phyloP scores from a whole-genome alignment of 2,888 invertebrate genomes.

The Latrodectus elegans region DNA sequence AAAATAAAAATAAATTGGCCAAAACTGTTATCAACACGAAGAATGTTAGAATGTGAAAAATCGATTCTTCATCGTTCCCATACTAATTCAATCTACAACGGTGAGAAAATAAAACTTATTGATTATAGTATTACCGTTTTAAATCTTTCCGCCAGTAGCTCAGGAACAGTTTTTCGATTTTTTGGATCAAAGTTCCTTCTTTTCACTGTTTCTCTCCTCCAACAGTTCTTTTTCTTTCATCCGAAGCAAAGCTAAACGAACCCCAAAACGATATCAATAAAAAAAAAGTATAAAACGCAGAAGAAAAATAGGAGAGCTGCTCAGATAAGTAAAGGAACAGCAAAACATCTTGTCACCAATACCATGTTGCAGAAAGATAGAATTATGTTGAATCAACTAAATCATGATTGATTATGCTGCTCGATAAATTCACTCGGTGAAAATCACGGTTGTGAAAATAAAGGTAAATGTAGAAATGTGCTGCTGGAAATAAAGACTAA shows the following conservation, averaged over 20 bases:
- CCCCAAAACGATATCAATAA: neutral
- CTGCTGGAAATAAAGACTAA: too few relatives aligned
- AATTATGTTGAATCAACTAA: conserved; percentile 13
- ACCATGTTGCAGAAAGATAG: conserved; percentile 29
- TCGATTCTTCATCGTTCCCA: neutral
- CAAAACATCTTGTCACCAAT: conserved; percentile 21
- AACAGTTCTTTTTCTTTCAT: conserved; percentile 1
- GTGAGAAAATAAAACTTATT: conserved; percentile 3
- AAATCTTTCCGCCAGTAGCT: neutral
- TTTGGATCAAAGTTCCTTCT: neutral
- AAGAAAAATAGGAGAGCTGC: neutral
- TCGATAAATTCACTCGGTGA: conserved; percentile 20
- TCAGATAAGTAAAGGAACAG: neutral
- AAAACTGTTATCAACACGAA: neutral
- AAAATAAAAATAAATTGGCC: neutral
- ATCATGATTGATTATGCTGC: conserved; percentile 38
- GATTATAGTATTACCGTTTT: neutral
- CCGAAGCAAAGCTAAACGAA: neutral
- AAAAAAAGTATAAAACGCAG: neutral
- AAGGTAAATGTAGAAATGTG: neutral
- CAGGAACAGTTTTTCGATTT: neutral
- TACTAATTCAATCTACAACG: conserved; percentile 2
- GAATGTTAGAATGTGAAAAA: neutral
- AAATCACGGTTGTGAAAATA: neutral
- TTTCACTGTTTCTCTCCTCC: neutral